Evolutionary conservation across 2,888 invertebrate species (phyloP).

Genomic region (Ceriagrion tenellum): DNA sequence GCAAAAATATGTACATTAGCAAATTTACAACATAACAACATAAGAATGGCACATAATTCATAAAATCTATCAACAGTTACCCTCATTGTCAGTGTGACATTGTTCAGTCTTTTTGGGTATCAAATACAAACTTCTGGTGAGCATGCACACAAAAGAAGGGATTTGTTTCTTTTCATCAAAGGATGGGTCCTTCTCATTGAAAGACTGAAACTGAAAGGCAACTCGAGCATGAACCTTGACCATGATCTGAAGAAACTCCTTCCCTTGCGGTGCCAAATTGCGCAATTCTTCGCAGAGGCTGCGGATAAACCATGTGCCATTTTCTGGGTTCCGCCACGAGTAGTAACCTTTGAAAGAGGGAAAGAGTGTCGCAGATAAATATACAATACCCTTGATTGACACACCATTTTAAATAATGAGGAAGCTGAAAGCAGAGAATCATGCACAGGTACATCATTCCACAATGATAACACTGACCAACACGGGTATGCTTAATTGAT

Average conservation of each 20-base stretch:
- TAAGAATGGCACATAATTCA: slow-evolving; percentile 53
- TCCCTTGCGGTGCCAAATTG: slow-evolving; percentile 76
- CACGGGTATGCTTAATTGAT: no score
- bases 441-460: no score
- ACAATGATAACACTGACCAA: no score
- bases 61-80: slow-evolving; percentile 7
- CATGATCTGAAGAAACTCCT: slow-evolving; percentile 83
- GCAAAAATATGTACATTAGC: slow-evolving; percentile 6
- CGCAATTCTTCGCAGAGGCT: slow-evolving; percentile 82
- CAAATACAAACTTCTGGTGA: slow-evolving; percentile 46
- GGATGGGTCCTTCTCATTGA: slow-evolving; percentile 74
- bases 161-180: slow-evolving; percentile 43
- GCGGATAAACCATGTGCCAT: slow-evolving; percentile 88
- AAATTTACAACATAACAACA: slow-evolving; percentile 49
- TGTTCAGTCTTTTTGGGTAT: slow-evolving; percentile 19
- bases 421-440: no score
- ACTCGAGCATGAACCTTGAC: slow-evolving; percentile 83
- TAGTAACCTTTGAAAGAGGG: slow-evolving; percentile 79
- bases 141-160: slow-evolving; percentile 54
- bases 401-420: no score
- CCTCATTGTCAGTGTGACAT: background rate
- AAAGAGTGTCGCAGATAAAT: background rate
- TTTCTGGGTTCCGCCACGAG: slow-evolving; percentile 84
- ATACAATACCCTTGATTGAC: background rate
- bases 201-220: slow-evolving; percentile 84